A percentile compares a stretch with the other conserved stretches of the same genome.
phyloP scores from a whole-genome alignment of 1,140 invertebrate species.

The Bombus cullumanus region DNA sequence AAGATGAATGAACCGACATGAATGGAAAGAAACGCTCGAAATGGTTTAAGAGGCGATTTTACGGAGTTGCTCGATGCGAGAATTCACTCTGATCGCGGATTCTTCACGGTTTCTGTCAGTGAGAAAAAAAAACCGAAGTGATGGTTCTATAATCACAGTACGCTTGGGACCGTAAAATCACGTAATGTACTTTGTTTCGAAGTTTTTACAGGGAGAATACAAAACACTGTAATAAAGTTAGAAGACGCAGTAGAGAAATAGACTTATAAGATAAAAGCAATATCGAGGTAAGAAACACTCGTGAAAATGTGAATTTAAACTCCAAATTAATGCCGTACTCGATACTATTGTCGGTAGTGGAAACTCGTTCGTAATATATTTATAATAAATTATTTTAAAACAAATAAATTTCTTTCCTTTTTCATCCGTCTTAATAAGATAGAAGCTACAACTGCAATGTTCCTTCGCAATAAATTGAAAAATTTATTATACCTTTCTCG shows the following conservation, averaged over 20 bases:
- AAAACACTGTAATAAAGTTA: not conserved
- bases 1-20: slow-evolving; percentile 53
- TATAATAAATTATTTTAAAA: too few relatives aligned
- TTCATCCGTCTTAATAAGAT: too few relatives aligned
- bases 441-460: too few relatives aligned
- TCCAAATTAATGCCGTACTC: too few relatives aligned
- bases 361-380: too few relatives aligned
- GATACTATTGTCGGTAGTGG: too few relatives aligned
- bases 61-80: slow-evolving; percentile 1
- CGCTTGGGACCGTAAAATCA: too few relatives aligned
- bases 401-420: too few relatives aligned
- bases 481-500: not conserved
- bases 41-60: slow-evolving; percentile 26
- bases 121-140: not conserved
- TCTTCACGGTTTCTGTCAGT: not conserved
- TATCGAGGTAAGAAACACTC: too few relatives aligned
- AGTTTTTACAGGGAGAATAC: not conserved
- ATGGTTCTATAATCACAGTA: not conserved
- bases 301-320: too few relatives aligned
- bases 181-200: not conserved
- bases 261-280: too few relatives aligned
- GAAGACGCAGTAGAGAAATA: not conserved
- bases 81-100: slow-evolving; percentile 3
- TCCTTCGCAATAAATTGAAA: not conserved
- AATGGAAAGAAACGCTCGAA: slow-evolving; percentile 52